Evolutionary conservation across 2,113 vertebrate species (phyloP).

Genomic region (Mus pahari): DNA sequence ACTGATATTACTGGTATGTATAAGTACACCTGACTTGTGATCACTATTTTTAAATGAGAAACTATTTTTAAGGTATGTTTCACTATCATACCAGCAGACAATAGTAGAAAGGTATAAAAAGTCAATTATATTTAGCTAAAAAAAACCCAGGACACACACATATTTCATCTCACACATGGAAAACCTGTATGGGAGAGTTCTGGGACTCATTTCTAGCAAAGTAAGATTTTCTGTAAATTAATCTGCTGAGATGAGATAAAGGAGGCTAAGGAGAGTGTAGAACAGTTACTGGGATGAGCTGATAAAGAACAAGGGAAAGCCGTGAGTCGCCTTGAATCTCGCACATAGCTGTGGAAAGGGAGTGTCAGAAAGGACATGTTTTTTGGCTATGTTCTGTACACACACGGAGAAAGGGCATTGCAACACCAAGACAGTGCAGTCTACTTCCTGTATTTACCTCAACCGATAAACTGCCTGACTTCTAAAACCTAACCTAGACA

Average conservation of each 20-base stretch:
- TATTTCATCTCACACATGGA: not conserved
- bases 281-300: no score
- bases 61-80: not conserved
- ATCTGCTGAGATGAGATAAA: not conserved
- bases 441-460: not conserved
- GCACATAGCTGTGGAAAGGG: not conserved
- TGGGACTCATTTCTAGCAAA: not conserved
- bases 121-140: not conserved
- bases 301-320: not conserved
- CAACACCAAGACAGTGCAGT: not conserved
- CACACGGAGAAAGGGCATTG: not conserved
- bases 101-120: not conserved
- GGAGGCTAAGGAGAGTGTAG: not conserved
- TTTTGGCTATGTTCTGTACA: not conserved
- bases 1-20: not conserved
- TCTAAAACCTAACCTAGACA: not conserved
- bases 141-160: not conserved
- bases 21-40: not conserved
- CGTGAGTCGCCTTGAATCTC: not conserved
- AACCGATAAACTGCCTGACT: not conserved
- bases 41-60: not conserved
- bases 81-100: not conserved
- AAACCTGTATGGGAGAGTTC: not conserved
- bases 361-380: not conserved
- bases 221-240: not conserved